phyloP scores from a whole-genome alignment of 92 coral and sea anemone genomes.

The Phenganax subtilis region DNA sequence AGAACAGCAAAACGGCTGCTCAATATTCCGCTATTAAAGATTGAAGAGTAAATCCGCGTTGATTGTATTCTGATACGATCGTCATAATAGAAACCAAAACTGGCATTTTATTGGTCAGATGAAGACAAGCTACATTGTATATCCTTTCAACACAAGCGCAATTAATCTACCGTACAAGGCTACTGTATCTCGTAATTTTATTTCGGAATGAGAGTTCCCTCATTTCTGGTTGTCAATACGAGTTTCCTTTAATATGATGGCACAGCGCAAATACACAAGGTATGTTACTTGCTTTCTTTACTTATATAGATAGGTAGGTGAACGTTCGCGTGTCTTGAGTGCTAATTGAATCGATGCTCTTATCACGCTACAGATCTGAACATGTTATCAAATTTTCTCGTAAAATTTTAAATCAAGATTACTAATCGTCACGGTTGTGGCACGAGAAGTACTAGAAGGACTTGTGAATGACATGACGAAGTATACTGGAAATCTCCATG shows the following conservation, averaged over 20 bases:
- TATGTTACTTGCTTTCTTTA: not conserved
- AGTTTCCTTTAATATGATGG: slow-evolving; percentile 2
- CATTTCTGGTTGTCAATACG: not conserved
- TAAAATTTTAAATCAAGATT: slow-evolving; percentile 1
- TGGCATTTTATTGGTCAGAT: slow-evolving; percentile 24
- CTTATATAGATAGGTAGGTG: not conserved
- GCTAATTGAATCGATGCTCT: slow-evolving; percentile 10
- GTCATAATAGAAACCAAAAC: slow-evolving; percentile 1
- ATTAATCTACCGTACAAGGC: slow-evolving; percentile 1
- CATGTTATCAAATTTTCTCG: slow-evolving; percentile 15
- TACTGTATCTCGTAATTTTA: not conserved
- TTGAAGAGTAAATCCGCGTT: slow-evolving; percentile 1
- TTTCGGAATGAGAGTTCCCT: not conserved
- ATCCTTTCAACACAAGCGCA: slow-evolving; percentile 4
- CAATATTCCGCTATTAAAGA: not conserved
- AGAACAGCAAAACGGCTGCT: not conserved
- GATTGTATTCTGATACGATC: not conserved
- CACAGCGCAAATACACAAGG: not conserved
- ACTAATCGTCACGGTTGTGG: not conserved
- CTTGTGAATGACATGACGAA: no score
- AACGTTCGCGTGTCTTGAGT: slow-evolving; percentile 2
- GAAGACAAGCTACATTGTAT: slow-evolving; percentile 7
- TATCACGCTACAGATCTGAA: slow-evolving; percentile 1
- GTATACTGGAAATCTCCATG: no score
- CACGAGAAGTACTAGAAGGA: no score